Evolutionary conservation across 2,888 invertebrate species (phyloP), one percentile per base, ranked within the genome.

Genomic region (Atethmia centrago): DNA sequence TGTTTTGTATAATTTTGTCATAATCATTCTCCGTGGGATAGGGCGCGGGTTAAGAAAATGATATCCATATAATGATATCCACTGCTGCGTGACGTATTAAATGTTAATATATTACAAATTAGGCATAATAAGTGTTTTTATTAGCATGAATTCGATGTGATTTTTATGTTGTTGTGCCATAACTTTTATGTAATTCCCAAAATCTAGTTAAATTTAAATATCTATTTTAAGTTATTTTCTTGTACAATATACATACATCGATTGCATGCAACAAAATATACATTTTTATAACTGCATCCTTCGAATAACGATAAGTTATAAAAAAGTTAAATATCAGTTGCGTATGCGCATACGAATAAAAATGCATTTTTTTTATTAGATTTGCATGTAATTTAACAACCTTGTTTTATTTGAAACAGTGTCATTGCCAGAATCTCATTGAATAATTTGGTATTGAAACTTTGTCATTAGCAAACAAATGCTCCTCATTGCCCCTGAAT

Each of bases 361-460:
- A 61, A 36, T 65, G 40, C 61, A 25, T 51, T 74, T 49, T n/a
- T n/a, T n/a, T 63, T 5, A 71, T 21, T 31, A 16, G 8, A 70
- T 62, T 66, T 53, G 42, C 66, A 66, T 70, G 5, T 56, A 65
- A 68, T 61, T 79, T 49, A n/a, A 31, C 47, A 31, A 49, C 56
- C 31, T 56, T 19, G 31, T 64, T 71, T 56, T 47, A 67, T 70
- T 74, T 67, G 19, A 56, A 74, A 71, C 51, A 42, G 72, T 77
- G 78, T 78, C 84, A 85, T 78, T 83, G 71, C n/a, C 74, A 64
- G 51, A 71, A 75, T 73, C 65, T 47, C 59, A 71, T 65, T 74
- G 21, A 72, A 72, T 63, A 62, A 77, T 65, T 74, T 58, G 36
- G 16, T 42, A 49, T 65, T 36, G 14, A 65, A 62, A 61, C 72